These are phyloP conservation scores for Elgonia sp. DNA, from an alignment of 2,888 invertebrate genomes.

Conservation along the genomic window DNA sequence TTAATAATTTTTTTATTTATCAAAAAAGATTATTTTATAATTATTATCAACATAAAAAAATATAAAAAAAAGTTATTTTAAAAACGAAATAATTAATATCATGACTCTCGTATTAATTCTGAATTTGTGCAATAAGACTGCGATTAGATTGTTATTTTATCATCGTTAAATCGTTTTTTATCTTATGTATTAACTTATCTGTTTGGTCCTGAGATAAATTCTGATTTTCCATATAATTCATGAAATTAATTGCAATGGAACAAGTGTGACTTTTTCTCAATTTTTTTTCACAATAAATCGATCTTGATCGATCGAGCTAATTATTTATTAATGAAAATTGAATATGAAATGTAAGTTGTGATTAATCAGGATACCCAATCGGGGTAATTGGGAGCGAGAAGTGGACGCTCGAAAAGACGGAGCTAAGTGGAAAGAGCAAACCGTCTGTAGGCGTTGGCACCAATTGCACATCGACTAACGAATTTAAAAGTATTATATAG, in stretches of 20 bases:
- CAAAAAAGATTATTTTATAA: no score
- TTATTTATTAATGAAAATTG: not conserved
- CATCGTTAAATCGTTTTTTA: conserved; percentile 32
- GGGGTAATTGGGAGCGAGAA: not conserved
- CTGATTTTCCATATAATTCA: no score
- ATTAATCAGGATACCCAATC: not conserved
- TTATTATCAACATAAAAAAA: no score
- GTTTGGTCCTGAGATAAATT: conserved; percentile 34
- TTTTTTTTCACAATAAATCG: no score
- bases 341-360: not conserved
- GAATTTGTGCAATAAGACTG: conserved; percentile 35
- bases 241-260: no score
- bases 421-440: conserved; percentile 18
- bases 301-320: not conserved
- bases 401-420: conserved; percentile 10
- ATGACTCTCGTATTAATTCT: not conserved
- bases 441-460: conserved; percentile 50
- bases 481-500: conserved; percentile 63
- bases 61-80: no score
- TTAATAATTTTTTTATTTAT: no score
- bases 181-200: conserved; percentile 24
- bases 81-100: no score
- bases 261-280: no score
- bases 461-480: conserved; percentile 71
- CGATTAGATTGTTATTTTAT: conserved; percentile 50